phyloP scores from a whole-genome alignment of 2,797 vertebrate species.

The Sebastes dallii region DNA sequence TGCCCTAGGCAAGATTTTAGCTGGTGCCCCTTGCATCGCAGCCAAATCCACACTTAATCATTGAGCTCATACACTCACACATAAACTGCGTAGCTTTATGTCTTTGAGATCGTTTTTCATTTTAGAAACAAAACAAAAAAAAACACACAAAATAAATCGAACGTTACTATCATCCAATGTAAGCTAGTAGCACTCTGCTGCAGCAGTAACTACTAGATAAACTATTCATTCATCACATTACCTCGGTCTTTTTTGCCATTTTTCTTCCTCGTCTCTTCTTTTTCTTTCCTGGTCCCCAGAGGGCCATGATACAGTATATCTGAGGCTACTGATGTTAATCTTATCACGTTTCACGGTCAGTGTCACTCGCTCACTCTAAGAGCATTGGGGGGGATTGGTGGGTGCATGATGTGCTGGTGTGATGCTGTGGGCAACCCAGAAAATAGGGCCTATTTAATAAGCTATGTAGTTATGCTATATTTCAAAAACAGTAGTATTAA shows the following conservation, averaged over 20 bases:
- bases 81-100: not conserved
- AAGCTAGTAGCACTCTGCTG: not conserved
- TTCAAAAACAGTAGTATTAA: no score
- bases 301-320: not conserved
- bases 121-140: not conserved
- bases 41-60: not conserved
- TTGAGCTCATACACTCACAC: not conserved
- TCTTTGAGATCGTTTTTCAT: not conserved
- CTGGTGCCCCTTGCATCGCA: not conserved
- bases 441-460: no score
- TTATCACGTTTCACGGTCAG: no score
- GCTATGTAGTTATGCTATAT: no score
- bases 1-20: not conserved
- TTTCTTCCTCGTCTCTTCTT: not conserved
- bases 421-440: no score
- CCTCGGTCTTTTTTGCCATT: not conserved
- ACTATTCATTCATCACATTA: not conserved
- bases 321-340: no score
- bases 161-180: no score
- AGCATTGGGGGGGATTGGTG: no score
- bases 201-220: not conserved
- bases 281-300: not conserved
- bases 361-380: no score
- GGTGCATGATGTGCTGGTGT: no score
- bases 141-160: not conserved